Base-by-base conservation (phyloP, 2,888 invertebrate genomes). In the Mythimna pallens region DNA sequence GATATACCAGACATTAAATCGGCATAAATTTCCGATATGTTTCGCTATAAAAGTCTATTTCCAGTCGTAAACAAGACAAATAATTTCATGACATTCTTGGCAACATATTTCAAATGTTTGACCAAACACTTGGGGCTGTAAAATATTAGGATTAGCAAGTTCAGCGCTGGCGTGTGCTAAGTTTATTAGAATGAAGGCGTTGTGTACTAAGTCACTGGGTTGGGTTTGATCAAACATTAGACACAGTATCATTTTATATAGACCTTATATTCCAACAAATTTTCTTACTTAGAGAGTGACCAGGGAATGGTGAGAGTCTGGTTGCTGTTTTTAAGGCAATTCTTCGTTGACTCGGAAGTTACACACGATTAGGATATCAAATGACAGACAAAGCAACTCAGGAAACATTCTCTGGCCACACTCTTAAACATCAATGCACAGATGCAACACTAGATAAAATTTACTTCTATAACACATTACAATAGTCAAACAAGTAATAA, bases 151-250 rank as follows among this genome's bases (percentile, higher is more conserved):
- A 54, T 80, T 47, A 8, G 62, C 62, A 71, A 71, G 64, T 66
- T 79, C 54, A 71, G 63, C 75, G 58, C 58, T 69, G 69, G 61
- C 67, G 50, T 62, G 69, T 65, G 67, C 75, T 64, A 58, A 79
- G 70, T 80, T 69, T 22, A 57, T 40, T 63, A 61, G 40, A 63
- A 63, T 80, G n/a, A 59, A 73, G 82, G 43, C 63, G 20, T 36
- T 57, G 59, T 47, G 14, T 62, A 47, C 47, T 54, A 55, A 59
- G 25, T 70, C 70, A 78, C 66, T 70, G 63, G 68, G 54, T 34
- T n/a, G 52, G 71, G 82, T 84, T 82, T 78, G 80, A 82, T 86
- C 87, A 85, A 85, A 85, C 85, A 86, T 86, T 73, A 54, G 73
- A 79, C 64, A 79, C 74, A 73, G 17, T 65, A 65, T 70, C 61